Evolutionary conservation across 2,113 vertebrate species (phyloP).

Genomic region (Nothobranchius kuhntae): DNA sequence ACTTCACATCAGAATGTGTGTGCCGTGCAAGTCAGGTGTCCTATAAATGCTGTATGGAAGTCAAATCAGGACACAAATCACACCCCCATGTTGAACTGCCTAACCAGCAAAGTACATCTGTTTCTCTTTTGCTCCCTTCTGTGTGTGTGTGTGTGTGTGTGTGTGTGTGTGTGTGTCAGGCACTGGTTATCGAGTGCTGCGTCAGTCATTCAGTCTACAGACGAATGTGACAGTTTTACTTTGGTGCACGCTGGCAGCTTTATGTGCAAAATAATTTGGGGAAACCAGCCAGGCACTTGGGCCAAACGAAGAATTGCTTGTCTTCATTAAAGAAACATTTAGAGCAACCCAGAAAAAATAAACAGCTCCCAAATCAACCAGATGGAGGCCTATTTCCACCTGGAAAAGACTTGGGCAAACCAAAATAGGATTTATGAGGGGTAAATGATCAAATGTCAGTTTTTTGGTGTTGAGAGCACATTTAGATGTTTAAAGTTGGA

Average conservation of each 20-base stretch:
- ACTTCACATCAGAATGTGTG: conserved; percentile 24
- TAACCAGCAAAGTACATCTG: conserved; percentile 66
- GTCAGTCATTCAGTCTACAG: background rate
- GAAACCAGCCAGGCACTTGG: background rate
- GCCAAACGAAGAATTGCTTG: conserved; percentile 1
- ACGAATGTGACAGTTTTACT: background rate
- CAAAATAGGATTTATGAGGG: background rate
- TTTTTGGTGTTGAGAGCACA: no score
- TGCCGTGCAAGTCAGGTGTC: conserved; percentile 26
- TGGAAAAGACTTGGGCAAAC: background rate
- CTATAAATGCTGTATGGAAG: conserved; percentile 50
- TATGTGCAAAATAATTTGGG: background rate
- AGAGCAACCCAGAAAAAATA: background rate
- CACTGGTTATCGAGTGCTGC: background rate
- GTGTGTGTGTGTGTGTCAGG: background rate
- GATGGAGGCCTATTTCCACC: background rate
- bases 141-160: no score
- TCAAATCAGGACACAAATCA: conserved; percentile 67
- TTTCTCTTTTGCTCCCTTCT: conserved; percentile 60
- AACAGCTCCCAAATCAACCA: background rate
- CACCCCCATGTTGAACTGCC: conserved; percentile 29
- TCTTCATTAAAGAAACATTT: background rate
- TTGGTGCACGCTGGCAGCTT: background rate
- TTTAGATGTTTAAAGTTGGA: background rate
- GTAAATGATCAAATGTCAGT: no score